These are phyloP conservation scores for Periphyllus acericola DNA, from an alignment of 2,888 invertebrate species.

Conservation along the genomic window DNA sequence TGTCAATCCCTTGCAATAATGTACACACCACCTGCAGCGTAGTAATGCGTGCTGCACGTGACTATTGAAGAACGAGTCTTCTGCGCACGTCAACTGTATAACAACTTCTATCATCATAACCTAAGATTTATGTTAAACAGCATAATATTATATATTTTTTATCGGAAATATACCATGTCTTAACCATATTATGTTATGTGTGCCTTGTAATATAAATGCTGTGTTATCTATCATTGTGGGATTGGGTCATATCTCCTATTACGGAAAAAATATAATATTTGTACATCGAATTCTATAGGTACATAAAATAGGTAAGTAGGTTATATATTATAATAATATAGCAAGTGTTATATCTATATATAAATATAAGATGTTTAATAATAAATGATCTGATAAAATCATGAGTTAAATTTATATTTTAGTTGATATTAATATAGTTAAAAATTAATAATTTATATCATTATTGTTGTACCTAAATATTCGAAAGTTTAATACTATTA, in stretches of 20 bases:
- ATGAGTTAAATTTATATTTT: too few species aligned
- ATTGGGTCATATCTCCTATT: neutral
- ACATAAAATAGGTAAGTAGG: too few species aligned
- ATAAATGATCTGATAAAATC: too few species aligned
- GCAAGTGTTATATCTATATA: too few species aligned
- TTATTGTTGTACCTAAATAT: too few species aligned
- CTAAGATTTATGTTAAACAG: conserved; percentile 13
- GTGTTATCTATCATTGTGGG: conserved; percentile 1
- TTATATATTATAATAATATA: too few species aligned
- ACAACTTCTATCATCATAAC: conserved; percentile 18
- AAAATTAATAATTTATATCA: too few species aligned
- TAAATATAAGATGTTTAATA: too few species aligned
- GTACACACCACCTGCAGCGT: neutral
- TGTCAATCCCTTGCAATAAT: neutral
- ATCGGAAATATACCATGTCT: neutral
- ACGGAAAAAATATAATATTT: conserved; percentile 3
- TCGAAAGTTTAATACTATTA: too few species aligned
- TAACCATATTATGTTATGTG: neutral
- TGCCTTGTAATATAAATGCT: neutral
- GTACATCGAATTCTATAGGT: neutral
- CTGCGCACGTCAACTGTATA: neutral
- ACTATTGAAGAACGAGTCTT: too few species aligned
- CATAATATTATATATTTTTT: too few species aligned
- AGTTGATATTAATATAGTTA: too few species aligned
- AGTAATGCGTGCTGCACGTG: neutral